A percentile compares a stretch with the other conserved stretches of the same genome.
Conservation (phyloP, 2,888 invertebrate species). For the Rotaria socialis region DNA sequence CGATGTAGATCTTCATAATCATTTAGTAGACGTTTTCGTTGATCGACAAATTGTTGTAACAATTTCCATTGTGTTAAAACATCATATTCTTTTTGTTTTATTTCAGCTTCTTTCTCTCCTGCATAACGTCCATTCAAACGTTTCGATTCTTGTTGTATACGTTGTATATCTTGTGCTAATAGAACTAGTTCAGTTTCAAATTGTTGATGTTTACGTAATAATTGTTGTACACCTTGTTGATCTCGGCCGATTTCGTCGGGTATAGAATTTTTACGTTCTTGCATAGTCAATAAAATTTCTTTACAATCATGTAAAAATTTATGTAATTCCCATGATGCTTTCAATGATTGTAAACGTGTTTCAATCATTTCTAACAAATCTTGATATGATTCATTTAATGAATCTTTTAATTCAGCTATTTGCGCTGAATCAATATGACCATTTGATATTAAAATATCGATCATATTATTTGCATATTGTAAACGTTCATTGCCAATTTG, state of each 20-base stretch:
- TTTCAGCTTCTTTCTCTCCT: conserved; percentile 91
- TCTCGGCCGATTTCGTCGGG: conserved; percentile 96
- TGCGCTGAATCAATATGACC: conserved; percentile 96
- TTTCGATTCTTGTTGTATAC: conserved; percentile 39
- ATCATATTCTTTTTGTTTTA: conserved; percentile 86
- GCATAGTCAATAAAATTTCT: conserved; percentile 49
- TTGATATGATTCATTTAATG: conserved; percentile 91
- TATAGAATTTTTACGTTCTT: conserved; percentile 86
- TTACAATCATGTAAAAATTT: conserved; percentile 99
- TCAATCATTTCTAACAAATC: conserved; percentile 94
- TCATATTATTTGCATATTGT: conserved; percentile 79
- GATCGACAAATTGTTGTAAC: conserved; percentile 65
- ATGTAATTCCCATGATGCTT: conserved; percentile 91
- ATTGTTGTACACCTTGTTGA: conserved; percentile 86
- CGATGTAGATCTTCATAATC: conserved; percentile 88
- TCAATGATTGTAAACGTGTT: conserved; percentile 67
- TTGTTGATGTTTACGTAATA: conserved; percentile 84
- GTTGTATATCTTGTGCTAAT: conserved; percentile 58
- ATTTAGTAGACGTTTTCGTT: conserved; percentile 70
- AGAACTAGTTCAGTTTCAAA: conserved; percentile 87
- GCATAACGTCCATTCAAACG: conserved; percentile 71
- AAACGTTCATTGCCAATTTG: conserved; percentile 91
- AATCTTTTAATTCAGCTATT: conserved; percentile 99
- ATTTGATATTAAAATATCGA: conserved; percentile 87
- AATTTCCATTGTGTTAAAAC: conserved; percentile 93